These are phyloP conservation scores for Prietella phreatophila DNA, from an alignment of 2,113 vertebrate species.

Conservation along the genomic window DNA sequence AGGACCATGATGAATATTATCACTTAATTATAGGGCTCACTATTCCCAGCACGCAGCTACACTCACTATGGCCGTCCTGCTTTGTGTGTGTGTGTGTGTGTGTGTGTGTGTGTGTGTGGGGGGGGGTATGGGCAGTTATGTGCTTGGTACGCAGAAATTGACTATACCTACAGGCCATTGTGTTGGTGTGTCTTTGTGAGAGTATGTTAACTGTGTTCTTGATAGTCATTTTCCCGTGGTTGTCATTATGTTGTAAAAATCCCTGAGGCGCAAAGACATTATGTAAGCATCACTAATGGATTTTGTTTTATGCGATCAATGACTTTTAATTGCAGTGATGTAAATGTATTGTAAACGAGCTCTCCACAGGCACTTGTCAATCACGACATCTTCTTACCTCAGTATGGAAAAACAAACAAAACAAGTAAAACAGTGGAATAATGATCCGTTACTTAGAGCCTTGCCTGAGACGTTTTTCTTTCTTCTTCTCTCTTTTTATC, in stretches of 20 bases:
- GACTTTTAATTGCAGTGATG: constrained; percentile 28
- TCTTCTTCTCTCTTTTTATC: not conserved
- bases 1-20: constrained; percentile 57
- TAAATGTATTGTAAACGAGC: constrained; percentile 25
- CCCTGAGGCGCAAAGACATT: constrained; percentile 27
- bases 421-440: constrained; percentile 1
- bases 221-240: constrained; percentile 12
- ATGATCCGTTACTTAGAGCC: constrained; percentile 21
- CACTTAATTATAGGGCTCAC: constrained; percentile 56
- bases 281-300: constrained; percentile 41
- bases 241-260: constrained; percentile 34
- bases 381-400: not conserved
- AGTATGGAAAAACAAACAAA: not conserved
- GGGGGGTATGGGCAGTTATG: not conserved
- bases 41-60: constrained; percentile 54
- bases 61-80: constrained; percentile 16
- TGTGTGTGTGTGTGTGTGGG: constrained; percentile 11
- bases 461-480: not conserved
- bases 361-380: constrained; percentile 17
- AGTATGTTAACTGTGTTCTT: constrained; percentile 12
- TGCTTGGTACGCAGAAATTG: not conserved
- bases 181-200: constrained; percentile 20
- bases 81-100: constrained; percentile 8
- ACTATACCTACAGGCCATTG: constrained; percentile 15
- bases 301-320: constrained; percentile 37